Conservation (phyloP, 2,888 invertebrate species). For the Diarsia dahlii region DNA sequence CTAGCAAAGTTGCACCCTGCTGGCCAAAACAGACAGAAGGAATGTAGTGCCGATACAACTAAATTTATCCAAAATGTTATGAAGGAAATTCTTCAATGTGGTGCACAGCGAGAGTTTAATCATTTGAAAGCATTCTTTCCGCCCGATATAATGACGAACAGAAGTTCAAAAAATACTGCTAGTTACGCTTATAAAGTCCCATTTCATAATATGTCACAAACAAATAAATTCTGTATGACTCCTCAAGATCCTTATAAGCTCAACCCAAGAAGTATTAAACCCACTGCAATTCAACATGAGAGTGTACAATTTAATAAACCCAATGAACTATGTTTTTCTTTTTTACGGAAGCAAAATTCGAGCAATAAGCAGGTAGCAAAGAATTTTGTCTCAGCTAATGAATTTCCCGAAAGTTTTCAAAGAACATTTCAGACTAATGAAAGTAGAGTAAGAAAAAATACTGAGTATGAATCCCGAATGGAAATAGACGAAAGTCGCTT, state of each 20-base stretch:
- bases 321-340: constrained; percentile 70
- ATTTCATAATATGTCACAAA: constrained; percentile 21
- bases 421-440: constrained; percentile 22
- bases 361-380: neutral
- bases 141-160: constrained; percentile 5
- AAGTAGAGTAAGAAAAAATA: constrained; percentile 8
- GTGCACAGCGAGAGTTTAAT: constrained; percentile 58
- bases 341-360: constrained; percentile 59
- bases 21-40: constrained; percentile 20
- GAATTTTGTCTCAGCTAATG: neutral
- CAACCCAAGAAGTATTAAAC: neutral
- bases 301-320: constrained; percentile 4
- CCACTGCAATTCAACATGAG: neutral
- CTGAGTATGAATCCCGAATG: constrained; percentile 7
- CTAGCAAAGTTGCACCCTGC: constrained; percentile 8
- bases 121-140: constrained; percentile 41
- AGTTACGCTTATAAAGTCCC: neutral
- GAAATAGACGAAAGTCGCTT: constrained; percentile 12
- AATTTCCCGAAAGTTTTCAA: constrained; percentile 27
- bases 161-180: constrained; percentile 8
- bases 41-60: constrained; percentile 70
- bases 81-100: constrained; percentile 74
- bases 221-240: constrained; percentile 5
- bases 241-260: constrained; percentile 1
- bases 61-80: constrained; percentile 76